Evolutionary conservation across 2,888 invertebrate species (phyloP), one percentile per base, ranked within the genome.

Genomic region (Melikaiella ostensackeni): DNA sequence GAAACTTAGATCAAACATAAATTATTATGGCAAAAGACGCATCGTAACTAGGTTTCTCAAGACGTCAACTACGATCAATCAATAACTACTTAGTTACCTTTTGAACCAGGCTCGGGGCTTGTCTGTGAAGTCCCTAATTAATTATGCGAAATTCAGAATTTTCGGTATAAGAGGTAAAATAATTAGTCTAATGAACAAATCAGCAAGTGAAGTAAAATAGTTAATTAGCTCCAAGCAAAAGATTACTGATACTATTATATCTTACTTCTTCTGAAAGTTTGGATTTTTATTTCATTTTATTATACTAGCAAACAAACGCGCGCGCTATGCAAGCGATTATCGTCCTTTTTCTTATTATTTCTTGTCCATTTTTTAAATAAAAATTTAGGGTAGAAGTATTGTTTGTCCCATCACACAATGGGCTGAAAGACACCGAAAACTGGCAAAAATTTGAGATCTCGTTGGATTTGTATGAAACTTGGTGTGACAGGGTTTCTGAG

Each of bases 91-190:
- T 70, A 70, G 46, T 70, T 70, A 70, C n/a, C 19, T 27, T 66
- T 21, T 42, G 7, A 16, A 42, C 42, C 24, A 74, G 38, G 38
- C 46, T 74, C 66, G 38, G 42, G 50, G 38, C 38, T 35, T 46
- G 59, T 66, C 24, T 55, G 11, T n/a, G 16, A 55, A 21, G n/a
- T 64, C 46, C 33, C 61, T 57, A 78, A 62, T 75, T 78, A 66
- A 27, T 38, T 38, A 55, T 33, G 35, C 27, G 19, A 46, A 61
- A 61, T 75, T 78, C 46, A 24, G 33, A 46, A 66, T n/a, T 0
- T 70, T 46, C 50, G 9, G n/a, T 55, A 4, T 21, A 55, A 55
- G 1, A n/a, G 3, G n/a, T 50, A 9, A 21, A 8, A 4, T 21
- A 55, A 21, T 21, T n/a, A 55, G 9, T 1, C 9, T 55, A 55